phyloP scores from a whole-genome alignment of 2,888 invertebrate species.

The Norana najaformis region DNA sequence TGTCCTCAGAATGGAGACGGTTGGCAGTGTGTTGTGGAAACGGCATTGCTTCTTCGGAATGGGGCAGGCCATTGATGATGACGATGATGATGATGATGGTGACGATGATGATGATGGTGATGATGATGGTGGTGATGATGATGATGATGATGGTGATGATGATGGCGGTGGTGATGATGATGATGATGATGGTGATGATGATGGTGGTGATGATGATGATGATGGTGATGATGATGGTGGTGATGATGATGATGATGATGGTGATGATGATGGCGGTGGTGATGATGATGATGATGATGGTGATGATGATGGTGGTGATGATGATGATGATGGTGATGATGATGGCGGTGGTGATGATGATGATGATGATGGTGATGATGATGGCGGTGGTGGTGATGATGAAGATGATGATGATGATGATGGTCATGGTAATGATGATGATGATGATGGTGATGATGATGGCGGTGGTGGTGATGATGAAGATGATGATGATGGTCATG shows the following conservation, averaged over 20 bases:
- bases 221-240: conserved; percentile 17
- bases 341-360: conserved; percentile 25
- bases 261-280: conserved; percentile 22
- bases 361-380: conserved; percentile 29
- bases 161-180: conserved; percentile 24
- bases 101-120: background rate
- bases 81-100: conserved; percentile 9
- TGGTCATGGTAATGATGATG: background rate
- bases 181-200: conserved; percentile 20
- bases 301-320: conserved; percentile 24
- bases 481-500: too few species aligned
- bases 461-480: background rate
- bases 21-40: too few species aligned
- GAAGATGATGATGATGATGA: conserved; percentile 16
- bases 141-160: conserved; percentile 10
- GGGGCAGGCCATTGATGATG: conserved; percentile 16
- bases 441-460: conserved; percentile 20
- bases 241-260: conserved; percentile 27
- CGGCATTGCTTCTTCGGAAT: too few species aligned
- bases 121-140: background rate
- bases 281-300: background rate
- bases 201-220: conserved; percentile 27
- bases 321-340: conserved; percentile 24
- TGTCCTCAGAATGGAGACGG: too few species aligned
- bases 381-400: conserved; percentile 8